A percentile compares a stretch with the other conserved stretches of the same genome.
Evolutionary conservation across 2,797 vertebrate species (phyloP).

Genomic region (Pelochelys cantorii): DNA sequence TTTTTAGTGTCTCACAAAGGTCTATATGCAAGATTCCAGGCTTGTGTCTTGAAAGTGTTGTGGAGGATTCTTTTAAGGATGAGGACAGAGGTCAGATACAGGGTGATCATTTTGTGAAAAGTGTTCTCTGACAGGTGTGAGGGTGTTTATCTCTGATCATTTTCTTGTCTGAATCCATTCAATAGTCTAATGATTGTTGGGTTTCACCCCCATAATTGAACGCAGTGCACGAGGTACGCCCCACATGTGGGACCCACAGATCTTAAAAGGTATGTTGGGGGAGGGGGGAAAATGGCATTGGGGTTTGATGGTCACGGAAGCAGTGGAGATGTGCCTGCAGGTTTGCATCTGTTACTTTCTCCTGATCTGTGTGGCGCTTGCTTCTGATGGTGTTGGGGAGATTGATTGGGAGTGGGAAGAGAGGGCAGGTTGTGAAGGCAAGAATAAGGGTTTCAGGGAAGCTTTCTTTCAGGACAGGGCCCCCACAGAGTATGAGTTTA

Average conservation of each 20-base stretch:
- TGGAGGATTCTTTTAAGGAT: neutral
- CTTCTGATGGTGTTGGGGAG: neutral
- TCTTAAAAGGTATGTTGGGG: neutral
- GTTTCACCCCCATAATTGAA: neutral
- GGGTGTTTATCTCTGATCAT: neutral
- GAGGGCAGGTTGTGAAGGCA: neutral
- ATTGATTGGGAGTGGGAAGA: neutral
- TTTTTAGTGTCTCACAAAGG: neutral
- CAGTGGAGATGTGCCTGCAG: neutral
- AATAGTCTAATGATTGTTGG: neutral
- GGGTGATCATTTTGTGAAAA: neutral
- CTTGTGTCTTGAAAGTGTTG: neutral
- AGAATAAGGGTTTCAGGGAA: neutral
- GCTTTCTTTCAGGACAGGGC: neutral
- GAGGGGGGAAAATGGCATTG: too few species aligned
- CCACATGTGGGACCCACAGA: neutral
- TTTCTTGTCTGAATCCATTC: neutral
- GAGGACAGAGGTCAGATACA: neutral
- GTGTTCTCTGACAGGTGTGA: neutral
- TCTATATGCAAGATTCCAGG: neutral
- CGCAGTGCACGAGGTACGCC: neutral
- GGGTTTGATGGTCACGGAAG: neutral
- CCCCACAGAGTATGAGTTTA: neutral
- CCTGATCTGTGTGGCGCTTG: neutral
- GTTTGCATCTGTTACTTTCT: neutral